Base-by-base conservation (phyloP, 2,888 invertebrate genomes). In the Oscheius myriophilus region DNA sequence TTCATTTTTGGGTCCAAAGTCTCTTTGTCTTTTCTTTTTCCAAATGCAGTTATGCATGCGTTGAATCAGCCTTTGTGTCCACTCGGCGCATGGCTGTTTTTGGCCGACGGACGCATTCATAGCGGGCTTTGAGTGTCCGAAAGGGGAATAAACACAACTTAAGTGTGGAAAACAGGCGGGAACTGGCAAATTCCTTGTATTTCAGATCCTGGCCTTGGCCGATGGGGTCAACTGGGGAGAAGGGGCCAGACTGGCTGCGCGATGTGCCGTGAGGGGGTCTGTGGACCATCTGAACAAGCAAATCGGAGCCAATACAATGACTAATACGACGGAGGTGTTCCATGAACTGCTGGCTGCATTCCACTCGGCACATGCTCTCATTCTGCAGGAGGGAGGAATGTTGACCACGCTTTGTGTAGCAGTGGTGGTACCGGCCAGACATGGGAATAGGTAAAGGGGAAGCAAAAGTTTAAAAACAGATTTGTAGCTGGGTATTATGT, bases 181-280 rank as follows among this genome's bases (percentile, higher is more conserved):
- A 33, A 33, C 33, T n/a, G n/a, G n/a, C 33, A 3, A 3, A 33
- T 33, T 33, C 33, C 9, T 11, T 55, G 39, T 59, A 11, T 61
- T 67, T 9, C 57, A 73, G 64, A 90, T 93, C 68, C 89, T 94
- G 87, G 92, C 92, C 16, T 90, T 94, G 68, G 94, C 93, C 2
- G 94, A 94, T 88, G 94, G 94, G 26, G 94, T 94, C 1, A 94
- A 94, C 88, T 94, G 94, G 94, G 94, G 94, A 87, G 92, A 93
- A 86, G 93, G 93, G 83, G 92, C 93, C 1, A 59, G 80, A 63
- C 67, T 79, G 53, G 81, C 81, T 21, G 81, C 81, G 2, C 52
- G 85, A 53, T 92, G 93, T 68, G 94, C 93, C 0, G 91, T 94
- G 18, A 92, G 93, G 83, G 94, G 93, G 33, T 92, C 92, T 82